Evolutionary conservation across 2,888 invertebrate species (phyloP).

Genomic region (Agrochola litura): DNA sequence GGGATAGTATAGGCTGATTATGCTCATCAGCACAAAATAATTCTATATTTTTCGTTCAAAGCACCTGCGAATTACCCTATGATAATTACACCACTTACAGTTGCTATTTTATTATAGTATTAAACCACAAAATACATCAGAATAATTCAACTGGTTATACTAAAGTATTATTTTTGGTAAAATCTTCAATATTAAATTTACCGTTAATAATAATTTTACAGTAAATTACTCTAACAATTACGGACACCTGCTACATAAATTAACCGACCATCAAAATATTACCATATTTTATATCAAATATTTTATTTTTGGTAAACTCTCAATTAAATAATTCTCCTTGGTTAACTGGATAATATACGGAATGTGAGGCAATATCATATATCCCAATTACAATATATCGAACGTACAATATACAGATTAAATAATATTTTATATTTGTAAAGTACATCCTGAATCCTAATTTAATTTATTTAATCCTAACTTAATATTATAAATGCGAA

Average conservation of each 20-base stretch:
- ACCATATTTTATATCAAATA: not conserved
- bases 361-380: not conserved
- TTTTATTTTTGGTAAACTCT: not conserved
- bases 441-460: not conserved
- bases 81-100: too few relatives aligned
- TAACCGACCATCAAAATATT: constrained; percentile 1
- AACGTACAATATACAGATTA: not conserved
- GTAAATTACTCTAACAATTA: not conserved
- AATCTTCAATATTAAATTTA: not conserved
- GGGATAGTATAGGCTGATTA: too few relatives aligned
- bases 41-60: not conserved
- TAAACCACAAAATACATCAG: not conserved
- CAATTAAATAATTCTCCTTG: constrained; percentile 2
- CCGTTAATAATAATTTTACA: not conserved
- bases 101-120: too few relatives aligned
- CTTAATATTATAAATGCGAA: too few relatives aligned
- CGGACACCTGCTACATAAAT: not conserved
- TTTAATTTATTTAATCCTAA: too few relatives aligned
- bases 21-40: too few relatives aligned
- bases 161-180: not conserved
- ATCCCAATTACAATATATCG: constrained; percentile 5
- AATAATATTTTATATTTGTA: too few relatives aligned
- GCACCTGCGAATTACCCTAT: not conserved
- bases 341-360: not conserved
- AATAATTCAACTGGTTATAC: not conserved